Evolutionary conservation across 1,140 invertebrate genomes (phyloP).

Genomic region (Drosophila sp.): DNA sequence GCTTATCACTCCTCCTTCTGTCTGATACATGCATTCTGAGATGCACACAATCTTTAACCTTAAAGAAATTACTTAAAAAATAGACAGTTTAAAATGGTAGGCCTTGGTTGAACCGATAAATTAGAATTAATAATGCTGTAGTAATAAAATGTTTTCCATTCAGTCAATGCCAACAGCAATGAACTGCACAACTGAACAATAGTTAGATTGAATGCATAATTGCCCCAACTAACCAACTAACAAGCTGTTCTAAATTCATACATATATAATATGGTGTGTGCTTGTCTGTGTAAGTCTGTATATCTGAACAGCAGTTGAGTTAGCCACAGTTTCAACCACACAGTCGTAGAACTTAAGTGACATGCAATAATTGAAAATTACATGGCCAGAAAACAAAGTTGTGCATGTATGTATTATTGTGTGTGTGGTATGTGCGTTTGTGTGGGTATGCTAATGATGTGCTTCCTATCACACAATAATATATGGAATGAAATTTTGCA

Average conservation of each 20-base stretch:
- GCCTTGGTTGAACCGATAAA: not conserved
- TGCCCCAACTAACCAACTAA: not conserved
- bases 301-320: constrained; percentile 17
- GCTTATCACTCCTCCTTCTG: no score
- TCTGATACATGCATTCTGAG: no score
- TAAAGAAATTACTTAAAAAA: no score
- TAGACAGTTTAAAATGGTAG: no score
- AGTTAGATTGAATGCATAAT: constrained; percentile 7
- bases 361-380: constrained; percentile 80
- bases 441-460: constrained; percentile 66
- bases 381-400: constrained; percentile 33
- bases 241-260: not conserved
- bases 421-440: not conserved
- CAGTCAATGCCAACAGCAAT: not conserved
- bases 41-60: no score
- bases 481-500: constrained; percentile 82
- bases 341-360: constrained; percentile 44
- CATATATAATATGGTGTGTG: not conserved
- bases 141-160: constrained; percentile 9
- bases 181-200: constrained; percentile 3
- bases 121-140: not conserved
- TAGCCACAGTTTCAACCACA: constrained; percentile 37
- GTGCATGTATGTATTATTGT: constrained; percentile 9
- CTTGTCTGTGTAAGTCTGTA: not conserved
- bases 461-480: constrained; percentile 65